Conservation (phyloP, 1,140 invertebrate genomes). For the Aradophagus sp. region DNA sequence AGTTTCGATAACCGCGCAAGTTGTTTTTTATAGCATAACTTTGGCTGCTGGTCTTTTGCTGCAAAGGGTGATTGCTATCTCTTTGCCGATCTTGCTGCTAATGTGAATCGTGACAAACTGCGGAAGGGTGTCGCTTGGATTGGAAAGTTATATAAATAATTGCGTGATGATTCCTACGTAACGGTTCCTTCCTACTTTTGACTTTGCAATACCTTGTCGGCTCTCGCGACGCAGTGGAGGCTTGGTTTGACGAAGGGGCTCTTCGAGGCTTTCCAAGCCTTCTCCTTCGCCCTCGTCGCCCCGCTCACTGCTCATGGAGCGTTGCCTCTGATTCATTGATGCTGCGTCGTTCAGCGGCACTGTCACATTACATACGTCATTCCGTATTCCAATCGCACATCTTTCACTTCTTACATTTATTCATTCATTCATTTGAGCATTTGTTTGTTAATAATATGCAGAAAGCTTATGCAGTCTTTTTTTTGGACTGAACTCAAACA, state of each 20-base stretch:
- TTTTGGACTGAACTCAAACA: too few relatives aligned
- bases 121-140: too few relatives aligned
- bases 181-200: conserved; percentile 55
- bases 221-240: conserved; percentile 77
- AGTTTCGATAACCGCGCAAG: too few relatives aligned
- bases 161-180: conserved; percentile 48
- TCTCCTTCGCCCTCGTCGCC: conserved; percentile 78
- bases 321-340: conserved; percentile 79
- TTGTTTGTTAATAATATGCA: too few relatives aligned
- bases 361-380: conserved; percentile 62
- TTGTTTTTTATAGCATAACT: too few relatives aligned
- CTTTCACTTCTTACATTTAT: conserved; percentile 4
- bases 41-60: too few relatives aligned
- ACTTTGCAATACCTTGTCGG: conserved; percentile 75
- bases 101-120: too few relatives aligned
- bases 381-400: neutral
- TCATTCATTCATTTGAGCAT: conserved; percentile 8
- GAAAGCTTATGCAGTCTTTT: too few relatives aligned
- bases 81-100: too few relatives aligned
- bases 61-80: too few relatives aligned
- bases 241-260: conserved; percentile 80
- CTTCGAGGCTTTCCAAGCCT: conserved; percentile 78
- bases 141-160: conserved; percentile 17
- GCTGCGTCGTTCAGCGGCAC: conserved; percentile 83
- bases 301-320: conserved; percentile 80